phyloP scores from a whole-genome alignment of 2,113 vertebrate species.

The Raja brachyura region DNA sequence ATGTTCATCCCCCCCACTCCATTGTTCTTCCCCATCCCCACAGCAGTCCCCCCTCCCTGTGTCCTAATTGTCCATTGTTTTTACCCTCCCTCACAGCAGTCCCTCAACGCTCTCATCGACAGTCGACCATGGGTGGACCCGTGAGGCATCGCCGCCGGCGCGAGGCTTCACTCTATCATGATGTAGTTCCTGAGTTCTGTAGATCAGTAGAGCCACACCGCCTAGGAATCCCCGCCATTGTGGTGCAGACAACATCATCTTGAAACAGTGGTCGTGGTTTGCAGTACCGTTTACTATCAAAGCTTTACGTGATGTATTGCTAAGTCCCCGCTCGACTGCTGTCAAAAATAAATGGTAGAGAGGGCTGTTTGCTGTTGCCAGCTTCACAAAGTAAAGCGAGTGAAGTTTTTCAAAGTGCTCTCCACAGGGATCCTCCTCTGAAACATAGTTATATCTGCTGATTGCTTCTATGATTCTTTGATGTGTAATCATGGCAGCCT shows the following conservation, averaged over 20 bases:
- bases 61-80: too few relatives aligned
- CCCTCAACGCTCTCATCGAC: too few relatives aligned
- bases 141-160: too few relatives aligned
- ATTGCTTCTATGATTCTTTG: slow-evolving; percentile 26
- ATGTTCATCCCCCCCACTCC: too few relatives aligned
- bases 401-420: slow-evolving; percentile 16
- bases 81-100: too few relatives aligned
- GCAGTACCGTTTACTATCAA: background rate
- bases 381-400: slow-evolving; percentile 2
- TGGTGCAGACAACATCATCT: background rate
- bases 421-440: background rate
- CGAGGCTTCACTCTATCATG: background rate
- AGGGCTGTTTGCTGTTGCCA: background rate
- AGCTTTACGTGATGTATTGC: background rate
- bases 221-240: background rate
- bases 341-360: background rate
- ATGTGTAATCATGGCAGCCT: slow-evolving; percentile 25
- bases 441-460: slow-evolving; percentile 21
- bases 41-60: too few relatives aligned
- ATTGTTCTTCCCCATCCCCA: too few relatives aligned
- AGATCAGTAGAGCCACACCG: background rate
- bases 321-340: background rate
- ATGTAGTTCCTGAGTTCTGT: background rate
- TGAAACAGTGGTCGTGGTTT: background rate
- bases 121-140: too few relatives aligned